Conservation (phyloP, 2,797 vertebrate genomes). For the Gymnoscopelus braueri region DNA sequence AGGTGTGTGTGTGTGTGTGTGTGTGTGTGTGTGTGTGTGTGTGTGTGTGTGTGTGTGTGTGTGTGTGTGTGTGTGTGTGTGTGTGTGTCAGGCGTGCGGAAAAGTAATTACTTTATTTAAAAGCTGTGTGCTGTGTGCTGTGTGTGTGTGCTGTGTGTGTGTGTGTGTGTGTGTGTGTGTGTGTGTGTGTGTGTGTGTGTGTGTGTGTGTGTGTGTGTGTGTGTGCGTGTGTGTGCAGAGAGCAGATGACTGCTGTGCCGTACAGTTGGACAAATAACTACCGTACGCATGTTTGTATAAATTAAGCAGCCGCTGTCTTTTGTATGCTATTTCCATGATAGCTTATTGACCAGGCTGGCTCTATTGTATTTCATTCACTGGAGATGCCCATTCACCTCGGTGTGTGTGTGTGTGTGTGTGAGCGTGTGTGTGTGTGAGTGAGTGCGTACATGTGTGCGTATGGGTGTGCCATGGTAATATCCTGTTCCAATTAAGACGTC, state of each 20-base stretch:
- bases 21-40: not conserved
- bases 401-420: conserved; percentile 7
- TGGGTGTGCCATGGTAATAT: not conserved
- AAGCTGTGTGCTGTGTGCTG: not conserved
- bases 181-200: not conserved
- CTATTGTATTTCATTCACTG: conserved; percentile 51
- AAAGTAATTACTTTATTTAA: too few relatives aligned
- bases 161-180: not conserved
- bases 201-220: conserved; percentile 18
- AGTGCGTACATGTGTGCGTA: not conserved
- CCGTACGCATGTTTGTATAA: conserved; percentile 33
- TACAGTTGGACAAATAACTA: conserved; percentile 39
- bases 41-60: not conserved
- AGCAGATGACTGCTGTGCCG: conserved; percentile 10
- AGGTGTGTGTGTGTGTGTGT: not conserved
- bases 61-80: not conserved
- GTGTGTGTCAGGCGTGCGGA: too few relatives aligned
- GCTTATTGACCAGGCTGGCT: conserved; percentile 43
- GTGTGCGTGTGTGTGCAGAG: conserved; percentile 12
- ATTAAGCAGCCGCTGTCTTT: conserved; percentile 28
- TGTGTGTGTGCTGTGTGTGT: not conserved
- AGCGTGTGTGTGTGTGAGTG: not conserved
- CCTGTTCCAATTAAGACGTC: too few relatives aligned
- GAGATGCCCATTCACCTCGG: conserved; percentile 40
- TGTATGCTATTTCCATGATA: conserved; percentile 47